A percentile compares a stretch with the other conserved stretches of the same genome.
Conservation (phyloP, 1,140 invertebrate species). For the Sinella curviseta region DNA sequence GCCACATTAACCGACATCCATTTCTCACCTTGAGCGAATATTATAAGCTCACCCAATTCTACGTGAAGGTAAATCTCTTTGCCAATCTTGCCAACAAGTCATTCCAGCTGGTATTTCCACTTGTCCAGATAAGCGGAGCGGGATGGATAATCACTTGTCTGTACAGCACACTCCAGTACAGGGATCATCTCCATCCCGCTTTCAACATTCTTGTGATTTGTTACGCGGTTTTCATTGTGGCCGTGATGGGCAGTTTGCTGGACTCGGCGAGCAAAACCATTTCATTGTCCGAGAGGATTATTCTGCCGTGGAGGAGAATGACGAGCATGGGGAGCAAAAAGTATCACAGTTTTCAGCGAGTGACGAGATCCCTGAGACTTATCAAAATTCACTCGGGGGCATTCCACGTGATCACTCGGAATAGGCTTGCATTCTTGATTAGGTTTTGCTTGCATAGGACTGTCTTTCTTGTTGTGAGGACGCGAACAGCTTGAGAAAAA, state of each 20-base stretch:
- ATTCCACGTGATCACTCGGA: background rate
- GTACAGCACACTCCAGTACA: background rate
- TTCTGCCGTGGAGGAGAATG: background rate
- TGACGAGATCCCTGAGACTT: background rate
- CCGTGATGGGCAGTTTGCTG: background rate
- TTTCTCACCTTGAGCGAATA: background rate
- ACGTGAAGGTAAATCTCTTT: background rate
- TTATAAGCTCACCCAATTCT: background rate
- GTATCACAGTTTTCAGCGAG: background rate
- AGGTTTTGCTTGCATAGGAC: background rate
- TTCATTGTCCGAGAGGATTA: background rate
- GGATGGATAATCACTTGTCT: background rate
- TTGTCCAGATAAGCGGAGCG: background rate
- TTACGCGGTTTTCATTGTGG: background rate
- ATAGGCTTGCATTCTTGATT: background rate
- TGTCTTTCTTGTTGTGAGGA: background rate
- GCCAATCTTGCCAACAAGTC: background rate
- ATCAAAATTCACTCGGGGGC: background rate
- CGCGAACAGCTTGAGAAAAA: background rate
- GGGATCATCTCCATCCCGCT: background rate
- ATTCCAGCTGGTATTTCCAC: background rate
- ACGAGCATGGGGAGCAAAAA: background rate
- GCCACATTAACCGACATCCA: background rate
- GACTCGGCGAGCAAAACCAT: background rate
- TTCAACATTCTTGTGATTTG: no score